Evolutionary conservation across 37 sponge, comb jelly and placozoan genomes (phyloP).

Genomic region (Ianthella basta): DNA sequence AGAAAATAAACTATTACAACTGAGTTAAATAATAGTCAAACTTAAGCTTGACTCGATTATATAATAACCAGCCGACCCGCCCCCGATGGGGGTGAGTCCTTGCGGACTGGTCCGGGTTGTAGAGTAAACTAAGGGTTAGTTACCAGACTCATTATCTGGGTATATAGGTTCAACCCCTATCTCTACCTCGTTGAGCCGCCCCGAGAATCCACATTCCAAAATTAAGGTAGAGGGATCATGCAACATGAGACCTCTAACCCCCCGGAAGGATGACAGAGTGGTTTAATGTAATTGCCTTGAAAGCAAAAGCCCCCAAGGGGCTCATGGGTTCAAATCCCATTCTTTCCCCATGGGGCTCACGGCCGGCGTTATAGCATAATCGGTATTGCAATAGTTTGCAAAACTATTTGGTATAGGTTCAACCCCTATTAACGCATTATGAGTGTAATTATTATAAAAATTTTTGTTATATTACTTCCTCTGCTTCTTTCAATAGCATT

Average conservation of each 20-base stretch:
- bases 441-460: conserved; percentile 48
- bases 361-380: conserved; percentile 35
- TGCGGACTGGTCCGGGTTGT: not conserved
- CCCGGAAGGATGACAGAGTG: conserved; percentile 53
- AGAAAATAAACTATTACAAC: conserved; percentile 56
- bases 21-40: not conserved
- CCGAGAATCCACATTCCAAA: too few relatives aligned
- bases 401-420: conserved; percentile 61
- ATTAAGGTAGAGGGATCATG: too few relatives aligned
- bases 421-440: conserved; percentile 47
- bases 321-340: conserved; percentile 60
- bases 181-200: conserved; percentile 33
- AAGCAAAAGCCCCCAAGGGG: conserved; percentile 34
- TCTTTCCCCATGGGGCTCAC: conserved; percentile 18
- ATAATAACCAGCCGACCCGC: too few relatives aligned
- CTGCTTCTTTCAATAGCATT: conserved; percentile 68
- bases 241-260: too few relatives aligned
- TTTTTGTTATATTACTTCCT: conserved; percentile 62
- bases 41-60: too few relatives aligned
- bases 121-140: conserved; percentile 63
- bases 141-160: conserved; percentile 68
- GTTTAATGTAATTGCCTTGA: conserved; percentile 68
- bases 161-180: conserved; percentile 73
- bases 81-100: too few relatives aligned
- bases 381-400: conserved; percentile 62